Base-by-base conservation (phyloP, 1,140 invertebrate species). In the Cyphomyrmex costatus region DNA sequence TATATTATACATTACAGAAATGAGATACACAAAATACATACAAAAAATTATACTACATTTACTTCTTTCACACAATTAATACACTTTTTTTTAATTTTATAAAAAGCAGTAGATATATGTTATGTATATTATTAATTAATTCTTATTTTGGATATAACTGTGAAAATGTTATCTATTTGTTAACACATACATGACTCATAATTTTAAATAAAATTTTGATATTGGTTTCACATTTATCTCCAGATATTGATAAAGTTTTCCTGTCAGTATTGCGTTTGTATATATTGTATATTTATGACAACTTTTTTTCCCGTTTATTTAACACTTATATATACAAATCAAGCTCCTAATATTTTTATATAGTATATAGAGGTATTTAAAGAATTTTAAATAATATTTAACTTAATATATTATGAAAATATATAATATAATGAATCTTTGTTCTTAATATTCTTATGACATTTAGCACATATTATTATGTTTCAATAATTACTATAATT, bases 391-490 rank as follows among this genome's bases (percentile, higher is more conserved):
- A 33, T 21, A 14, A 10, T 5, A 56, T 58, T 12, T 14, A 61
- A 1, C 12, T 4, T 56, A 21, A 4, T 53, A 16, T 49, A n/a
- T 68, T 14, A 36, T 7, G 21, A 68, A 56, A 53, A 24, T 68
- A n/a, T 27, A 7, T 21, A 10, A 21, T 30, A 30, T 73, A 83
- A 73, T 58, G 12, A 27, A 19, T 3, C 8, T 60, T 60, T 74
- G 4, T 83, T 83, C 68, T 83, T 83, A 61, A 73, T 80, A 70
- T 82, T 12, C 24, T 58, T 74, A n/a, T 74, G 68, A 83, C 53
- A 61, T 74, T 74, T 74, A 74, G 8, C 14, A 42, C 14, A 36
- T 71, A 74, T 83, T 61, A 60, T 83, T 80, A 53, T 49, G 27
- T 74, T 83, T 14, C 7, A 74, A 60, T 60, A 24, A 68, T 42